These are phyloP conservation scores for Coilia nasus DNA, from an alignment of 2,797 vertebrate genomes.

Conservation along the genomic window DNA sequence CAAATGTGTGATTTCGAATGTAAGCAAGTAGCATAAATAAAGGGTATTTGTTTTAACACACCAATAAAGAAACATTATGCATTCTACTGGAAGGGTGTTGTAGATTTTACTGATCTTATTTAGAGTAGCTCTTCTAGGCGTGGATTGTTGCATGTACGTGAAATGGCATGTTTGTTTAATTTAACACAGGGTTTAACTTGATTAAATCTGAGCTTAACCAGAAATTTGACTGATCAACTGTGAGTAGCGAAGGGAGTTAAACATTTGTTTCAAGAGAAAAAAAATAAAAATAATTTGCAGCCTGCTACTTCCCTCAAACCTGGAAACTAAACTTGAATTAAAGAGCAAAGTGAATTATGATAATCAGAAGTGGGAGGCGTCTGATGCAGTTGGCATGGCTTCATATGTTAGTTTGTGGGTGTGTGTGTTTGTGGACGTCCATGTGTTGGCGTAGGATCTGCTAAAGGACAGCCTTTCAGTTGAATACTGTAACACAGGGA, in stretches of 20 bases:
- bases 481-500: not conserved
- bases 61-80: slow-evolving; percentile 21
- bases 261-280: not conserved
- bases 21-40: slow-evolving; percentile 15
- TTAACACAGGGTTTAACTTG: slow-evolving; percentile 19
- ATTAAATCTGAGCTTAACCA: slow-evolving; percentile 18
- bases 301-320: slow-evolving; percentile 25
- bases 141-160: slow-evolving; percentile 15
- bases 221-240: slow-evolving; percentile 22
- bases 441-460: slow-evolving; percentile 1
- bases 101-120: slow-evolving; percentile 16
- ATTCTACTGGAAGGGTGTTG: slow-evolving; percentile 23
- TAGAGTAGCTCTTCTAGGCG: slow-evolving; percentile 18
- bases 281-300: not conserved
- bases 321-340: slow-evolving; percentile 26
- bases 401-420: not conserved
- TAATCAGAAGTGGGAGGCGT: slow-evolving; percentile 5
- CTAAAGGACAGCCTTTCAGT: not conserved
- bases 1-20: slow-evolving; percentile 15
- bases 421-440: not conserved
- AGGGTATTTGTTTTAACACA: slow-evolving; percentile 3
- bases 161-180: slow-evolving; percentile 24
- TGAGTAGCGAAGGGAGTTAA: slow-evolving; percentile 20
- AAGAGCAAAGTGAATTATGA: slow-evolving; percentile 26
- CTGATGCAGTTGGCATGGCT: slow-evolving; percentile 9